Evolutionary conservation across 2,797 vertebrate species (phyloP).

Genomic region (Lateolabrax maculatus): DNA sequence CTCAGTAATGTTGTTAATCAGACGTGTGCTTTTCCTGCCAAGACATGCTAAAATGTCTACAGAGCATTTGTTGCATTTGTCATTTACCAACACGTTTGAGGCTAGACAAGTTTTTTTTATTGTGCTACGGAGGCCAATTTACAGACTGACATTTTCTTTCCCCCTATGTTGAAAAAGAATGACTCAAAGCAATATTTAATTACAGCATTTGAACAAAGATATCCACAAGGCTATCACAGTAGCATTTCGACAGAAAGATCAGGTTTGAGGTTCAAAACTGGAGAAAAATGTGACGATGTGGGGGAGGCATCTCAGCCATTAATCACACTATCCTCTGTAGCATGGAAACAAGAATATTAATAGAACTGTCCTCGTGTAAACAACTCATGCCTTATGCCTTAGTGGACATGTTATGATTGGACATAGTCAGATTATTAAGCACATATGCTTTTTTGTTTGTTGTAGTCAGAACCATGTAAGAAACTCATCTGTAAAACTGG

Average conservation of each 20-base stretch:
- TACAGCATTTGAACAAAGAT: constrained; percentile 13
- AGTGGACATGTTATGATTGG: neutral
- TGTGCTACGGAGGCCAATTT: neutral
- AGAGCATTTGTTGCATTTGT: neutral
- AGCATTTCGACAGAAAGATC: constrained; percentile 19
- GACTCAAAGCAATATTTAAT: constrained; percentile 19
- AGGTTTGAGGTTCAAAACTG: constrained; percentile 20
- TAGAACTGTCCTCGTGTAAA: constrained; percentile 15
- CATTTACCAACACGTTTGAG: neutral
- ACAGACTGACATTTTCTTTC: neutral
- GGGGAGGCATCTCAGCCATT: constrained; percentile 22
- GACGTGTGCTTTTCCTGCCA: neutral
- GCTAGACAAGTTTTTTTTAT: neutral
- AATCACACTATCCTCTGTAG: constrained; percentile 28
- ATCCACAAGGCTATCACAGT: constrained; percentile 1
- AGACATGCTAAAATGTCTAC: neutral
- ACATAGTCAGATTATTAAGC: constrained; percentile 1
- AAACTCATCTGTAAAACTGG: neutral
- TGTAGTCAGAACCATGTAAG: neutral
- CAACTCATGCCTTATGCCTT: constrained; percentile 12
- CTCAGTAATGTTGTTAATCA: neutral
- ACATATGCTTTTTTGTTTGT: neutral
- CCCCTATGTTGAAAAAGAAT: neutral
- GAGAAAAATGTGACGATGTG: constrained; percentile 15
- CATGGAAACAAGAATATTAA: constrained; percentile 45